A percentile compares a stretch with the other conserved stretches of the same genome.
Evolutionary conservation across 92 coral and sea anemone species (phyloP).

Genomic region (Chrysogorgia sp.): DNA sequence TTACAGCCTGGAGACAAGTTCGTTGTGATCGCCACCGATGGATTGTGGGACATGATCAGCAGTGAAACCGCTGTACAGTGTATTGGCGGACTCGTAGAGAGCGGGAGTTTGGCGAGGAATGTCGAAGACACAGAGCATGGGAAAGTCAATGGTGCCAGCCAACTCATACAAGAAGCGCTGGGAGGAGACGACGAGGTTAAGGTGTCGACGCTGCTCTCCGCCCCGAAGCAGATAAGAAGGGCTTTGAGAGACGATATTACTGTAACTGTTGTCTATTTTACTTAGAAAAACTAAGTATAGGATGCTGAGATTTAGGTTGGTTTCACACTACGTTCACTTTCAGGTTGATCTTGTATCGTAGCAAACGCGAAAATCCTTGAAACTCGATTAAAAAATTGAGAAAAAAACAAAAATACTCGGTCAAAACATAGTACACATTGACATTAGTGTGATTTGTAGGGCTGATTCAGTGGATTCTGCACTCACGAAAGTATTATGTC

Average conservation of each 20-base stretch:
- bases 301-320: not conserved
- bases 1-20: slow-evolving; percentile 77
- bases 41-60: slow-evolving; percentile 90
- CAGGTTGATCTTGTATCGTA: no score
- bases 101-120: slow-evolving; percentile 27
- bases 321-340: not conserved
- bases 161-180: slow-evolving; percentile 89
- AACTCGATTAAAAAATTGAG: no score
- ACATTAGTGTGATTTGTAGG: no score
- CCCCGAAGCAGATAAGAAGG: slow-evolving; percentile 91
- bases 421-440: no score
- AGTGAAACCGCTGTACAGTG: slow-evolving; percentile 81
- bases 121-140: slow-evolving; percentile 34
- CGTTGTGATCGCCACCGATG: slow-evolving; percentile 93
- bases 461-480: no score
- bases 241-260: slow-evolving; percentile 99
- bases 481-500: no score
- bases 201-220: slow-evolving; percentile 90
- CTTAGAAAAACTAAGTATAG: slow-evolving; percentile 39
- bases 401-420: not conserved
- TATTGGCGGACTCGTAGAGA: slow-evolving; percentile 82
- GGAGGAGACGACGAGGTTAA: slow-evolving; percentile 94
- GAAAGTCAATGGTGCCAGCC: slow-evolving; percentile 87
- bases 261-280: slow-evolving; percentile 89
- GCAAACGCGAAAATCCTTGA: no score